These are phyloP conservation scores for Apis mellifera DNA, from an alignment of 1,140 invertebrate genomes.

Conservation along the genomic window Amel_HAv3.1 CM009931.2:10826501-10827000, in stretches of 20 bases:
- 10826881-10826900: constrained; percentile 26
- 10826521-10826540: constrained; percentile 49
- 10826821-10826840: constrained; percentile 36
- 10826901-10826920: constrained; percentile 81
- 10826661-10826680: constrained; percentile 37
- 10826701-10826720: constrained; percentile 77
- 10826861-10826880: not conserved
- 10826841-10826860: constrained; percentile 46
- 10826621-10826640: not conserved
- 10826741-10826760: constrained; percentile 81
- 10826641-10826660: constrained; percentile 11
- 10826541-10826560: not conserved
- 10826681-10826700: constrained; percentile 62
- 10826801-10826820: constrained; percentile 58
- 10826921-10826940: constrained; percentile 81
- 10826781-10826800: constrained; percentile 12
- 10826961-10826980: constrained; percentile 83
- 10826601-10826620: constrained; percentile 16
- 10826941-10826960: constrained; percentile 80
- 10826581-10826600: constrained; percentile 22
- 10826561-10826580: not conserved
- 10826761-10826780: constrained; percentile 74
- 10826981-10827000: constrained; percentile 81
- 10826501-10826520: not conserved
- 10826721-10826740: constrained; percentile 79